phyloP scores from a whole-genome alignment of 1,140 invertebrate genomes.

The Drosophila ogumai region DNA sequence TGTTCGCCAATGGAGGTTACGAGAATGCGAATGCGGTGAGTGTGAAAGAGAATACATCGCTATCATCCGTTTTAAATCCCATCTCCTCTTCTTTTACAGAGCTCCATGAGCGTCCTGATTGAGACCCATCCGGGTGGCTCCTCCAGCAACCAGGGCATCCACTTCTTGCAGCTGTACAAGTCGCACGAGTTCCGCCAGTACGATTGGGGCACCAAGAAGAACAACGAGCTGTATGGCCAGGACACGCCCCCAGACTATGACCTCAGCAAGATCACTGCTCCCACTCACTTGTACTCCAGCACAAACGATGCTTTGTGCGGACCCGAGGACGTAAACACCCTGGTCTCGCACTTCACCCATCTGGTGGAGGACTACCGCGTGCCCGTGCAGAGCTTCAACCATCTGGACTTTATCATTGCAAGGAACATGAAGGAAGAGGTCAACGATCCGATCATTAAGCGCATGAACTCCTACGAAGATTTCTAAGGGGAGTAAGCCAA shows the following conservation, averaged over 20 bases:
- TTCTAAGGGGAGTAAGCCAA: constrained; percentile 6
- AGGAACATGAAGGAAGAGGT: constrained; percentile 87
- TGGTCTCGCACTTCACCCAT: constrained; percentile 46
- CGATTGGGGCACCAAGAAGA: constrained; percentile 85
- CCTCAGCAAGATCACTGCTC: constrained; percentile 87
- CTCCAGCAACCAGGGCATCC: constrained; percentile 85
- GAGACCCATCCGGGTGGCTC: constrained; percentile 85
- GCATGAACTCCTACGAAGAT: constrained; percentile 60
- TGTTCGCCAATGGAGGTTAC: constrained; percentile 73
- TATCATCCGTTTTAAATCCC: not conserved
- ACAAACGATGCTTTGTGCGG: constrained; percentile 86
- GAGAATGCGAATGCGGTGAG: constrained; percentile 64
- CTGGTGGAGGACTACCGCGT: constrained; percentile 84
- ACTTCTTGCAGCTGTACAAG: constrained; percentile 85
- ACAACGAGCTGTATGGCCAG: constrained; percentile 85
- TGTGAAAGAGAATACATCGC: not conserved
- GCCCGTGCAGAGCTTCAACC: constrained; percentile 88
- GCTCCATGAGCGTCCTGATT: constrained; percentile 83
- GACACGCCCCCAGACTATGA: constrained; percentile 86
- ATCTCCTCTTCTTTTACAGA: constrained; percentile 50
- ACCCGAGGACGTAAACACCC: constrained; percentile 87
- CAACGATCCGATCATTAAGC: constrained; percentile 85
- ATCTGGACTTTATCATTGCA: constrained; percentile 90
- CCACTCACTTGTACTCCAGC: constrained; percentile 87
- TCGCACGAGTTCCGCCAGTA: constrained; percentile 80